Conservation (phyloP, 2,113 vertebrate genomes). For the Bubo bubo region DNA sequence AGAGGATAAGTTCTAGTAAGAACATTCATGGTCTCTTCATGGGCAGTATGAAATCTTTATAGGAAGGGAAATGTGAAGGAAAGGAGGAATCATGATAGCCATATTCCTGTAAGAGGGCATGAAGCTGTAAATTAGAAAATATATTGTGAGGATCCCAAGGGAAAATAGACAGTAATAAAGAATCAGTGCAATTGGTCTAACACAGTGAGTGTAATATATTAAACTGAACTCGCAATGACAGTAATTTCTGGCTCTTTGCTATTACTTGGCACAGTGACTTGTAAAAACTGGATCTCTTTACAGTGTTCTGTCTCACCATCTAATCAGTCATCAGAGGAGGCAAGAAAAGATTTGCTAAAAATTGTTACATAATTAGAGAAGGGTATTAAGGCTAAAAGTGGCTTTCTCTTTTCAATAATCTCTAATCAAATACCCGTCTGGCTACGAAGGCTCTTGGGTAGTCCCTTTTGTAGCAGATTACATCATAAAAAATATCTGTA, state of each 20-base stretch:
- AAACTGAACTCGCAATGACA: neutral
- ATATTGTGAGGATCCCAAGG: neutral
- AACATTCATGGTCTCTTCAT: neutral
- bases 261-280: constrained; percentile 21
- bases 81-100: neutral
- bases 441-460: neutral
- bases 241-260: constrained; percentile 44
- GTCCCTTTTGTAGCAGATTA: neutral
- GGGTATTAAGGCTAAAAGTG: neutral
- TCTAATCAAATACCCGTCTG: neutral
- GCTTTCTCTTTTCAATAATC: neutral
- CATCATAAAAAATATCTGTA: neutral
- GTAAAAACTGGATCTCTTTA: constrained; percentile 2
- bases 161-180: constrained; percentile 27
- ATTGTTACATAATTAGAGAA: constrained; percentile 32
- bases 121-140: constrained; percentile 46
- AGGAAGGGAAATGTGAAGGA: neutral
- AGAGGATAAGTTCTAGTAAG: neutral
- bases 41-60: neutral
- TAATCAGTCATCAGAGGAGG: constrained; percentile 25
- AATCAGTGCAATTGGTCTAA: constrained; percentile 13
- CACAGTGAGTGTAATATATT: neutral
- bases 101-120: neutral
- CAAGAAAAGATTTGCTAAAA: neutral
- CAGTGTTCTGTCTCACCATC: neutral